Evolutionary conservation across 2,888 invertebrate species (phyloP).

Genomic region (Synanthedon andrenaeformis): DNA sequence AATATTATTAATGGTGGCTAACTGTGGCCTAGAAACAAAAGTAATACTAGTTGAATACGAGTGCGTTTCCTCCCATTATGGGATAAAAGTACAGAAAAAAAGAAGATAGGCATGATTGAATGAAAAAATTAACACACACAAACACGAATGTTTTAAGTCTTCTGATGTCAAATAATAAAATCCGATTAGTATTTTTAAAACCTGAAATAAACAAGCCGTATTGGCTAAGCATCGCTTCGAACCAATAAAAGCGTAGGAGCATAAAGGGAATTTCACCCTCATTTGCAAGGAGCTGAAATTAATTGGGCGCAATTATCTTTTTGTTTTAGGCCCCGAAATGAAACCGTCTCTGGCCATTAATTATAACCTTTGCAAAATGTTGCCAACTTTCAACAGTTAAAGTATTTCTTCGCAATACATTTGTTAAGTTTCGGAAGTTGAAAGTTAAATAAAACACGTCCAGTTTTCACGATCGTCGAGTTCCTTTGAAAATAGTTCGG

Average conservation of each 20-base stretch:
- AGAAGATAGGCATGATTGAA: no score
- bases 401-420: constrained; percentile 28
- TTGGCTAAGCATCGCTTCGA: constrained; percentile 30
- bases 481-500: constrained; percentile 10
- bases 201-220: constrained; percentile 44
- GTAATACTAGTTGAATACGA: no score
- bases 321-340: constrained; percentile 46
- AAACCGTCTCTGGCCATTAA: constrained; percentile 46
- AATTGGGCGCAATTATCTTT: constrained; percentile 64
- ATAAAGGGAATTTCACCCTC: constrained; percentile 36
- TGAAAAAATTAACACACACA: no score
- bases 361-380: constrained; percentile 38
- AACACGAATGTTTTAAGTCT: no score
- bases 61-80: no score
- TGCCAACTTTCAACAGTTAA: constrained; percentile 30
- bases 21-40: no score
- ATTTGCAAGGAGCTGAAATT: constrained; percentile 59
- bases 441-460: constrained; percentile 25
- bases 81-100: no score
- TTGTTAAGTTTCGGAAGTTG: constrained; percentile 19
- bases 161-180: constrained; percentile 13
- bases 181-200: constrained; percentile 28
- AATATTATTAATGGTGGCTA: no score
- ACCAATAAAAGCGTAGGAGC: constrained; percentile 42
- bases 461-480: constrained; percentile 18